Conservation (phyloP, 2,888 invertebrate species). For the Creontiades dilutus region DNA sequence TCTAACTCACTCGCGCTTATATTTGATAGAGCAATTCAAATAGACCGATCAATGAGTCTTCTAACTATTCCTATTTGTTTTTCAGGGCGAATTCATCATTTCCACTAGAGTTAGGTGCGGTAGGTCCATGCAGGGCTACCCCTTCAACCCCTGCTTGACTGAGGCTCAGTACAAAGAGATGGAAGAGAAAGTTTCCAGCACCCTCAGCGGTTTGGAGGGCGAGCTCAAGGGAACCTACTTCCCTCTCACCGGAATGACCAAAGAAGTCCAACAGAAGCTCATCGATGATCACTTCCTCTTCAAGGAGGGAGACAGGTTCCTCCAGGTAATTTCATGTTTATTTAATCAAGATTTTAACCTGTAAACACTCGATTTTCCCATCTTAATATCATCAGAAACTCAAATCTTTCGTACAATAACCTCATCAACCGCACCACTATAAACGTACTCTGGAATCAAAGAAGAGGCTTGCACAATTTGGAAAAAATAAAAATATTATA, state of each 20-base stretch:
- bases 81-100: conserved; percentile 90
- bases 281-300: conserved; percentile 99
- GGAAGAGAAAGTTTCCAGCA: conserved; percentile 92
- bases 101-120: conserved; percentile 98
- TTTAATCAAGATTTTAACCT: too few species aligned
- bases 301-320: conserved; percentile 96
- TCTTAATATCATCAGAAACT: too few species aligned
- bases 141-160: conserved; percentile 98
- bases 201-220: conserved; percentile 89
- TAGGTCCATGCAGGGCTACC: conserved; percentile 95
- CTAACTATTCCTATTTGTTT: conserved; percentile 3
- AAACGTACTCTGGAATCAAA: too few species aligned
- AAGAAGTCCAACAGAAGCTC: conserved; percentile 96
- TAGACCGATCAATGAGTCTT: too few species aligned
- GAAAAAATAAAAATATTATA: too few species aligned
- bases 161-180: conserved; percentile 98
- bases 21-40: too few species aligned
- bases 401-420: too few species aligned
- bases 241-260: conserved; percentile 97
- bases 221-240: conserved; percentile 97
- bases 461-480: too few species aligned
- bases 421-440: too few species aligned
- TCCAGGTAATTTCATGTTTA: conserved; percentile 79
- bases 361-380: too few species aligned
- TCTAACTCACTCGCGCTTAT: too few species aligned